Evolutionary conservation across 2,797 vertebrate species (phyloP).

Genomic region (Rhinogobio ventralis): DNA sequence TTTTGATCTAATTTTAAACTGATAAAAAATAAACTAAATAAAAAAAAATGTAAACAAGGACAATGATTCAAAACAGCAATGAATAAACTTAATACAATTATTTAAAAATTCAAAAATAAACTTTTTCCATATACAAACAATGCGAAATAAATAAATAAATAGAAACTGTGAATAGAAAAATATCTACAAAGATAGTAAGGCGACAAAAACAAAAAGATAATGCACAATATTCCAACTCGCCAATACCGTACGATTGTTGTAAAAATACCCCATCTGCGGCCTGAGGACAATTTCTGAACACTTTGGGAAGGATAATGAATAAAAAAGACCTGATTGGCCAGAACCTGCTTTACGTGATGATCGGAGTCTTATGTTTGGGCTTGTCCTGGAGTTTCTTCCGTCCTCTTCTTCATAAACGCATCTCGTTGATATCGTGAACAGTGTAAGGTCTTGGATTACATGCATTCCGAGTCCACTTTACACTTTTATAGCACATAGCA

Average conservation of each 20-base stretch:
- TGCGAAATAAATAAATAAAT: constrained; percentile 67
- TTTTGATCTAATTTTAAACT: constrained; percentile 81
- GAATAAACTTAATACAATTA: constrained; percentile 68
- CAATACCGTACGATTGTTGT: constrained; percentile 68
- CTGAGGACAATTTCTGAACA: constrained; percentile 80
- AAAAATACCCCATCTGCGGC: constrained; percentile 60
- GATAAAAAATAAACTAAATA: constrained; percentile 66
- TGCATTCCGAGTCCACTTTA: constrained; percentile 75
- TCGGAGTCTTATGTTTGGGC: constrained; percentile 62
- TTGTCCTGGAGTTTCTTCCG: constrained; percentile 43
- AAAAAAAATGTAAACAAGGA: constrained; percentile 62
- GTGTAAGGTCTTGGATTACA: constrained; percentile 95
- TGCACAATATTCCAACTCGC: constrained; percentile 70
- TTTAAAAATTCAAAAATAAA: constrained; percentile 71
- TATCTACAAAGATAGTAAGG: constrained; percentile 70
- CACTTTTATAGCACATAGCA: constrained; percentile 73
- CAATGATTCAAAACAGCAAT: constrained; percentile 62
- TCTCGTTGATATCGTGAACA: constrained; percentile 87
- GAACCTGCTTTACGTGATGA: constrained; percentile 52
- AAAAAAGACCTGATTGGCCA: constrained; percentile 64
- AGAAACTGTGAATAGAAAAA: constrained; percentile 84
- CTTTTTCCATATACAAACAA: constrained; percentile 70
- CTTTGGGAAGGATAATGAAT: constrained; percentile 78
- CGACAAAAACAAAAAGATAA: constrained; percentile 74
- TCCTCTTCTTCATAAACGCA: constrained; percentile 53